A percentile compares a stretch with the other conserved stretches of the same genome.
Conservation (phyloP, 2,797 vertebrate species). For the Leontopithecus rosalia region DNA sequence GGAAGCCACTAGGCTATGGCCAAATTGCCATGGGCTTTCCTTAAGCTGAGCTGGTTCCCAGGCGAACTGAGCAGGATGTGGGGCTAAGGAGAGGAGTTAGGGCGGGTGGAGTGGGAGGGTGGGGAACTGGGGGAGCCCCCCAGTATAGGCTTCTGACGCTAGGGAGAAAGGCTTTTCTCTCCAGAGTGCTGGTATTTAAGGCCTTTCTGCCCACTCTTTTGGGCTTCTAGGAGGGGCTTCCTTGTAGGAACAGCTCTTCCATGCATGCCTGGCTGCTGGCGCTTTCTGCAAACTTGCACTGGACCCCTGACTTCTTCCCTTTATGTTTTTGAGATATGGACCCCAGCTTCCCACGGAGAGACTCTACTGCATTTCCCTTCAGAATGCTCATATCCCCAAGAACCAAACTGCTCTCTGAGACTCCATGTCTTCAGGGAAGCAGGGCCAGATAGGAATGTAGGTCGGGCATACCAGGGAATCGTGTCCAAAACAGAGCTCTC, state of each 20-base stretch:
- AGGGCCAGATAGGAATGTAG: not conserved
- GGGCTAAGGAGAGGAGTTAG: not conserved
- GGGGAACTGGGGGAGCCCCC: not conserved
- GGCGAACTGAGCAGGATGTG: not conserved
- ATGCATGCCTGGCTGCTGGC: not conserved
- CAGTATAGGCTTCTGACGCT: not conserved
- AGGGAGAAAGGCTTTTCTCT: not conserved
- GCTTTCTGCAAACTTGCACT: not conserved
- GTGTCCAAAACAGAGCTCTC: not conserved
- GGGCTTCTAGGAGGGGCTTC: not conserved
- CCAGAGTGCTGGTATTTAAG: not conserved
- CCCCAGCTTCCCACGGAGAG: not conserved
- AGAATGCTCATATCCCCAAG: not conserved
- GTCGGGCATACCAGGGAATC: not conserved
- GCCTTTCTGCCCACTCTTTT: not conserved
- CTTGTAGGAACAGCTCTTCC: not conserved
- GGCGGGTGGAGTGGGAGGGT: not conserved
- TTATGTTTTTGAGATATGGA: not conserved
- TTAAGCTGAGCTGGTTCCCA: not conserved
- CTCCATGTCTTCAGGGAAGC: not conserved
- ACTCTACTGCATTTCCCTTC: not conserved
- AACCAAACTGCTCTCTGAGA: not conserved
- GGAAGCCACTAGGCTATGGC: not conserved
- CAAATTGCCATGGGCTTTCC: not conserved
- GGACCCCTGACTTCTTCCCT: not conserved